Conservation (phyloP, 2,797 vertebrate genomes). For the Botia kubotai region DNA sequence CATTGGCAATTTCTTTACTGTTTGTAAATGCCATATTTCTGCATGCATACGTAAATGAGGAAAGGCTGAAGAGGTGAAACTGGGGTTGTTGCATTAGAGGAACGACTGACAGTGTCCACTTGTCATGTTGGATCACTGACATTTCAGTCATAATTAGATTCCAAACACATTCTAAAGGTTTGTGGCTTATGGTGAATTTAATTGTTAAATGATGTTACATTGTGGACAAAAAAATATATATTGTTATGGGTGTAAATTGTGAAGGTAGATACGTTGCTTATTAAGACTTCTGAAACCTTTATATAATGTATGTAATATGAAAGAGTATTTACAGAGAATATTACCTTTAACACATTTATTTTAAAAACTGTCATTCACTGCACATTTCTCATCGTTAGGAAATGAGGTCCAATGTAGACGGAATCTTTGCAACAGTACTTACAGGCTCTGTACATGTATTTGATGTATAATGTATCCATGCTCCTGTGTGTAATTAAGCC, state of each 20-base stretch:
- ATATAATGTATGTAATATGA: too few relatives aligned
- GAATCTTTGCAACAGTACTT: not conserved
- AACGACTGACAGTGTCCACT: constrained; percentile 5
- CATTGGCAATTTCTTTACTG: constrained; percentile 12
- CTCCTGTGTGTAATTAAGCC: not conserved
- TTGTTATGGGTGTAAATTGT: not conserved
- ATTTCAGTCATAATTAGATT: constrained; percentile 5
- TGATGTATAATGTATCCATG: not conserved
- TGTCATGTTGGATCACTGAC: not conserved
- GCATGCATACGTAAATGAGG: constrained; percentile 46
- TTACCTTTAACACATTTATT: not conserved
- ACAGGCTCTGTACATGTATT: not conserved
- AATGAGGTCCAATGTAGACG: too few relatives aligned
- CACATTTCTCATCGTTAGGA: not conserved
- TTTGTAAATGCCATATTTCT: constrained; percentile 53
- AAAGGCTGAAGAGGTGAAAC: constrained; percentile 34
- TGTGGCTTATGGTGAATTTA: not conserved
- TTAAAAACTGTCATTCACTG: not conserved
- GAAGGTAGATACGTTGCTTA: too few relatives aligned
- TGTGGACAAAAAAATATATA: not conserved
- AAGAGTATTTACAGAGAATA: too few relatives aligned
- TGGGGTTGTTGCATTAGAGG: not conserved
- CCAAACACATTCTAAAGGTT: not conserved
- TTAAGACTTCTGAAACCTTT: too few relatives aligned
- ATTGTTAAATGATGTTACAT: not conserved